Evolutionary conservation across 2,888 invertebrate genomes (phyloP).

Genomic region (Cotesia congregata): DNA sequence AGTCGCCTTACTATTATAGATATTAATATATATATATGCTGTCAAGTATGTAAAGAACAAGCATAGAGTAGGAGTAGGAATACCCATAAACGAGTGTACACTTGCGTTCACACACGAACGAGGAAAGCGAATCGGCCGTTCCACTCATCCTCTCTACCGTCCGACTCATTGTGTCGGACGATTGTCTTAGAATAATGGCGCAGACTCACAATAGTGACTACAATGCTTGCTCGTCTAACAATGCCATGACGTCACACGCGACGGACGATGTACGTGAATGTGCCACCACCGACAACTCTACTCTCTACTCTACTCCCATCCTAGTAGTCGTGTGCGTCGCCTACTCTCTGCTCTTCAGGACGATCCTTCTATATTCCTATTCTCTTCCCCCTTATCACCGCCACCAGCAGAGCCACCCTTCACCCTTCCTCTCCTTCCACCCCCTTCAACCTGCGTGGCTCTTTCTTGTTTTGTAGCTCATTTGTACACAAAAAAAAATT

Average conservation of each 20-base stretch:
- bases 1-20: not conserved
- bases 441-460: not conserved
- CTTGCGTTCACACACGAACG: conserved; percentile 36
- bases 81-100: conserved; percentile 1
- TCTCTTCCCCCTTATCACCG: not conserved
- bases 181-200: conserved; percentile 71
- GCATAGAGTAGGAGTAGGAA: not conserved
- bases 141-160: conserved; percentile 44
- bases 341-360: conserved; percentile 22
- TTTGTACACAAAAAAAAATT: too few relatives aligned
- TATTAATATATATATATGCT: not conserved
- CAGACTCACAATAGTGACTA: conserved; percentile 71
- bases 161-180: conserved; percentile 55
- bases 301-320: conserved; percentile 2
- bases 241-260: conserved; percentile 70
- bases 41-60: not conserved
- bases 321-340: conserved; percentile 2
- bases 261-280: conserved; percentile 62
- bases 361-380: conserved; percentile 23
- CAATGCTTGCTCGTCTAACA: conserved; percentile 71
- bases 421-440: not conserved
- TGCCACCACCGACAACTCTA: conserved; percentile 52
- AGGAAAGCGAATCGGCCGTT: conserved; percentile 43
- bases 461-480: not conserved
- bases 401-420: not conserved